Percentiles rank a stretch among this genome's conserved stretches.
phyloP scores from a whole-genome alignment of 2,797 vertebrate species.

The Monodelphis domestica region DNA sequence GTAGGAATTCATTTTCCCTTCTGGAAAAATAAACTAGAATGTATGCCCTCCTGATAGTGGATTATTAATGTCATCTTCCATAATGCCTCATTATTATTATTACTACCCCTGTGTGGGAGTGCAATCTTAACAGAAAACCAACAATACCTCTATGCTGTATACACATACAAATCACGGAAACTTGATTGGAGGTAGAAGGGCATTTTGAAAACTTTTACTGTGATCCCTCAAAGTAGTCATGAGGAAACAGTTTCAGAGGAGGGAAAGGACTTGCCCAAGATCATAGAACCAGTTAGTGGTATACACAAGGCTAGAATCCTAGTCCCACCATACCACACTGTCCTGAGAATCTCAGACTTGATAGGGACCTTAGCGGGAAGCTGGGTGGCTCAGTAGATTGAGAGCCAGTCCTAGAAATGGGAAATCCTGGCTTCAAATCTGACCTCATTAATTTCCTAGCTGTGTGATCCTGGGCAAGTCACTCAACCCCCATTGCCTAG shows the following conservation, averaged over 20 bases:
- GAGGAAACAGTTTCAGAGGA: neutral
- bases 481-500: too few relatives aligned
- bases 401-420: too few relatives aligned
- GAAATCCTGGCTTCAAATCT: too few relatives aligned
- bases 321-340: neutral
- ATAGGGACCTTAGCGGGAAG: too few relatives aligned
- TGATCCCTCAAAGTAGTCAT: neutral
- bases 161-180: neutral
- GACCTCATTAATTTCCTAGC: too few relatives aligned
- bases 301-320: neutral
- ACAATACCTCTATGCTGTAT: neutral
- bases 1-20: neutral
- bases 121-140: neutral
- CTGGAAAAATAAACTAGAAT: neutral
- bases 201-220: neutral
- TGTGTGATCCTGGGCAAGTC: too few relatives aligned
- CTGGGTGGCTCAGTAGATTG: too few relatives aligned
- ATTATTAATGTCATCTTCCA: neutral
- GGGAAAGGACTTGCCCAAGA: neutral
- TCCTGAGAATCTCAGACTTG: neutral
- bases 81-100: neutral
- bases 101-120: neutral
- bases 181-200: neutral
- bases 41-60: neutral
- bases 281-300: neutral